phyloP scores from a whole-genome alignment of 2,113 vertebrate species.

The Sceloporus tristichus region DNA sequence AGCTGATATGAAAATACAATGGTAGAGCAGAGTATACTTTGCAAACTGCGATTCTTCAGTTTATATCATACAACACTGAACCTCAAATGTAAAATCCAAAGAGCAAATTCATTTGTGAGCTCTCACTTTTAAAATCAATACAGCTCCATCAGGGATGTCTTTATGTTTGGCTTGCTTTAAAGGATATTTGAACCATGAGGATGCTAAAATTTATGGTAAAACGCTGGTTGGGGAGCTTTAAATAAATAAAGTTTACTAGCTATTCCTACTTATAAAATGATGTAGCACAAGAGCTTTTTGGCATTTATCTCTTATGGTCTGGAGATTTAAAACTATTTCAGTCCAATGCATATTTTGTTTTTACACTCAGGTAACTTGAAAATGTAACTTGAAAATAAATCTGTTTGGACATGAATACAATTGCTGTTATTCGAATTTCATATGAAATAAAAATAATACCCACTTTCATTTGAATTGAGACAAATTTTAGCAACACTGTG shows the following conservation, averaged over 20 bases:
- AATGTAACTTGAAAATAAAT: background rate
- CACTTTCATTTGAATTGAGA: background rate
- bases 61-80: background rate
- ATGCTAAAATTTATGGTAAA: constrained; percentile 16
- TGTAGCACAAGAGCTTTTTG: background rate
- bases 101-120: constrained; percentile 38
- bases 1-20: constrained; percentile 36
- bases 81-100: constrained; percentile 36
- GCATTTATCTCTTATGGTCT: background rate
- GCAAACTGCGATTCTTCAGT: constrained; percentile 9
- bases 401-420: background rate
- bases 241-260: constrained; percentile 22
- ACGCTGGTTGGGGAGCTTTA: constrained; percentile 1
- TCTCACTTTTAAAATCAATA: constrained; percentile 9
- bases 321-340: background rate
- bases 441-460: background rate
- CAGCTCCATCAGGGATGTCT: constrained; percentile 32
- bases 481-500: background rate
- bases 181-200: background rate
- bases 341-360: background rate
- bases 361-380: background rate
- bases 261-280: constrained; percentile 4
- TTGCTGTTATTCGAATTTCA: background rate
- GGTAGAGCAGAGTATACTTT: background rate
- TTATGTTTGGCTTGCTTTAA: constrained; percentile 10